phyloP scores from a whole-genome alignment of 1,140 invertebrate genomes.

The Drosophila tropicalis region DNA sequence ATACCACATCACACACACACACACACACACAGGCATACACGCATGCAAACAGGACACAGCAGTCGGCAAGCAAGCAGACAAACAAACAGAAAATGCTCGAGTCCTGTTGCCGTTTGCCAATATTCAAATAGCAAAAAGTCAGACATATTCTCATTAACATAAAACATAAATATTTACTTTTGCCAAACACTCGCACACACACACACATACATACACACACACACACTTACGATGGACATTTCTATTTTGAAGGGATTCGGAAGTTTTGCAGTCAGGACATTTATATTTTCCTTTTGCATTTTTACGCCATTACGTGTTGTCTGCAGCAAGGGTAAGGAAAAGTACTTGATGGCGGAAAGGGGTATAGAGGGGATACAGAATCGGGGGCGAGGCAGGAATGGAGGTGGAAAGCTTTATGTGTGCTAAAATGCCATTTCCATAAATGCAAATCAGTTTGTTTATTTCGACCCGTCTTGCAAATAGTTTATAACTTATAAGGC shows the following conservation, averaged over 20 bases:
- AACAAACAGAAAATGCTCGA: constrained; percentile 41
- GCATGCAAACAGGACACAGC: constrained; percentile 12
- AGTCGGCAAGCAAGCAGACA: constrained; percentile 24
- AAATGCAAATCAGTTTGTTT: constrained; percentile 81
- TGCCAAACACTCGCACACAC: constrained; percentile 51
- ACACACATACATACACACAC: constrained; percentile 30
- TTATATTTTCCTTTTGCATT: constrained; percentile 72
- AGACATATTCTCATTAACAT: constrained; percentile 83
- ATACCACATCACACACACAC: constrained; percentile 18
- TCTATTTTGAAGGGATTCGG: constrained; percentile 71
- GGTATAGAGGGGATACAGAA: neutral
- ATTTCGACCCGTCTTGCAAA: constrained; percentile 58
- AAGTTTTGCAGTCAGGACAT: constrained; percentile 41
- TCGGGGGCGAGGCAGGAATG: neutral
- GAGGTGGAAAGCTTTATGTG: constrained; percentile 33
- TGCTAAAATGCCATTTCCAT: constrained; percentile 74
- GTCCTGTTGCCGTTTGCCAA: constrained; percentile 68
- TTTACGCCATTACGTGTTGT: constrained; percentile 64
- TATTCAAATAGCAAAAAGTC: constrained; percentile 82
- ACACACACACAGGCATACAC: constrained; percentile 18
- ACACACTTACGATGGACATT: constrained; percentile 42
- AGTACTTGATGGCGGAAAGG: neutral
- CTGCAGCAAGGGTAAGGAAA: constrained; percentile 23
- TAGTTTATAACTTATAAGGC: constrained; percentile 69
- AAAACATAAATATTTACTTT: constrained; percentile 83